These are phyloP conservation scores for Drosophila triauraria DNA, from an alignment of 1,140 invertebrate genomes.

Conservation along the genomic window DNA sequence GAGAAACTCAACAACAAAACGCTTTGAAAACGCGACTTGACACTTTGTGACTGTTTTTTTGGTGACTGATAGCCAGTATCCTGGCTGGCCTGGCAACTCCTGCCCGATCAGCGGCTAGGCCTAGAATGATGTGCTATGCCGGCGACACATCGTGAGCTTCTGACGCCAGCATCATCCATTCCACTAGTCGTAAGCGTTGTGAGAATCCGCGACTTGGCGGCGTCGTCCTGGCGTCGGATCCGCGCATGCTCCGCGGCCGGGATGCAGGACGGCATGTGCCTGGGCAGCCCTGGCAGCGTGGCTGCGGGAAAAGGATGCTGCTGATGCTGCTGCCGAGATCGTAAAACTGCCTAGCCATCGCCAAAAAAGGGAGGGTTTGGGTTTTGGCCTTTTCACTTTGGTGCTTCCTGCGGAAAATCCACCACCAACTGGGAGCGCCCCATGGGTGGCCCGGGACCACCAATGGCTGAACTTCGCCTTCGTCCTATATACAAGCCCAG, in stretches of 20 bases:
- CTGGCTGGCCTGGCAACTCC: conserved; percentile 68
- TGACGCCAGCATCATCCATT: conserved; percentile 80
- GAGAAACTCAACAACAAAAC: conserved; percentile 65
- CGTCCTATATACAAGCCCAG: conserved; percentile 64
- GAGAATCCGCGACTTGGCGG: conserved; percentile 60
- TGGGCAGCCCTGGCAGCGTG: conserved; percentile 4
- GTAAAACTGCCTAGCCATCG: conserved; percentile 49
- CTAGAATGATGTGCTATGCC: conserved; percentile 85
- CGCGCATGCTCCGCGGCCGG: conserved; percentile 71
- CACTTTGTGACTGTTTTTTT: conserved; percentile 26
- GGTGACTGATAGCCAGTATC: conserved; percentile 8
- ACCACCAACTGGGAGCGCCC: conserved; percentile 75
- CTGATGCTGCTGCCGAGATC: conserved; percentile 39
- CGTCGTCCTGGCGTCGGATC: conserved; percentile 31
- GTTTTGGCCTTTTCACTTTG: conserved; percentile 43
- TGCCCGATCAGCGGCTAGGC: conserved; percentile 85
- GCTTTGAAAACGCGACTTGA: conserved; percentile 57
- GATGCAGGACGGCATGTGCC: conserved; percentile 34
- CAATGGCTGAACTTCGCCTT: conserved; percentile 70
- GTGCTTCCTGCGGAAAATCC: conserved; percentile 51
- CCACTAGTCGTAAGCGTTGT: conserved; percentile 80
- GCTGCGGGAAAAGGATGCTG: conserved; percentile 50
- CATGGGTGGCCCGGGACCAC: conserved; percentile 75
- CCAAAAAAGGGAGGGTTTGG: conserved; percentile 22
- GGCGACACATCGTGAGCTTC: conserved; percentile 83